Conservation (phyloP, 2,888 invertebrate genomes). For the Belgica antarctica region DNA sequence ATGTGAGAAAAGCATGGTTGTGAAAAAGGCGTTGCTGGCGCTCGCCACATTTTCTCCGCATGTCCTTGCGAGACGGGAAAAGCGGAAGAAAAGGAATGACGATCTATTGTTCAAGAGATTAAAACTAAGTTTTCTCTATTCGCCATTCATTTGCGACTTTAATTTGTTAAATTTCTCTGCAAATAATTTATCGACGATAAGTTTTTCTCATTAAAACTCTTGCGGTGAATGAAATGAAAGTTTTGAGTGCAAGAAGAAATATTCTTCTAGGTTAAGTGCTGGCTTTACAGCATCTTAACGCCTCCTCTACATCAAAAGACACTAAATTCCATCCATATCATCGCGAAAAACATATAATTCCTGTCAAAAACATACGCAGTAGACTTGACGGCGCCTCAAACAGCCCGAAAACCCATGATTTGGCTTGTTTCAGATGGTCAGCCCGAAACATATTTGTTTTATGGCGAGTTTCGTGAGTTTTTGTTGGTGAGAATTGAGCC, state of each 20-base stretch:
- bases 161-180: background rate
- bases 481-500: constrained; percentile 23
- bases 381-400: no score
- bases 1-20: constrained; percentile 36
- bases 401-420: no score
- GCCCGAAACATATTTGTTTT: constrained; percentile 14
- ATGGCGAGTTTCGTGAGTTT: no score
- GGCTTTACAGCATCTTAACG: no score
- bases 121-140: constrained; percentile 7
- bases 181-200: constrained; percentile 36
- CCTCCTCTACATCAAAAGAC: no score
- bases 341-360: no score
- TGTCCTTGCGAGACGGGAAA: background rate
- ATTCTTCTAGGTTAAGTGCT: no score
- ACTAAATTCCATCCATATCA: no score
- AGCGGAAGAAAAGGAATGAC: background rate
- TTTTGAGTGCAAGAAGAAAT: background rate
- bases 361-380: no score
- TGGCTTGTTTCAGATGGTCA: no score
- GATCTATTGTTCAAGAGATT: background rate
- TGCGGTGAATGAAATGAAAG: no score
- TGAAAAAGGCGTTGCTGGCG: constrained; percentile 25
- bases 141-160: constrained; percentile 21
- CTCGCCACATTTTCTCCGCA: constrained; percentile 20
- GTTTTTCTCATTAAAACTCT: constrained; percentile 32